Conservation (phyloP, 2,888 invertebrate genomes). For the Melinaea marsaeus region DNA sequence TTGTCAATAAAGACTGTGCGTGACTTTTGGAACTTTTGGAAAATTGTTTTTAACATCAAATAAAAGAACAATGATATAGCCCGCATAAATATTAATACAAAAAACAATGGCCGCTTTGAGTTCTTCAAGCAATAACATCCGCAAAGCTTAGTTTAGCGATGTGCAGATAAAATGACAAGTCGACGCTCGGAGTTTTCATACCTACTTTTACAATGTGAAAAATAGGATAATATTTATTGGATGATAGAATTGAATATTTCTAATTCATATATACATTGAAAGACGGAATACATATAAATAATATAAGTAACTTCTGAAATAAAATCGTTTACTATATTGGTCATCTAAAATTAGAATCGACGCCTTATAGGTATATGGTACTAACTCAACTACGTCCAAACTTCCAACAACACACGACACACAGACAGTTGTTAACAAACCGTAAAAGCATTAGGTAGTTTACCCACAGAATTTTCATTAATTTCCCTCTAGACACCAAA, state of each 20-base stretch:
- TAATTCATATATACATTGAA: no score
- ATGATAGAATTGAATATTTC: no score
- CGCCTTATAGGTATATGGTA: background rate
- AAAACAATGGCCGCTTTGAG: conserved; percentile 1
- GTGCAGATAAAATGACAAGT: no score
- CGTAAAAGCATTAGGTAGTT: conserved; percentile 22
- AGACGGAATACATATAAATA: no score
- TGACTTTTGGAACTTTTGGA: background rate
- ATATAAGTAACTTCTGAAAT: background rate
- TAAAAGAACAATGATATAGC: conserved; percentile 1
- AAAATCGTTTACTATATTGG: background rate
- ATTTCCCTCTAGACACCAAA: conserved; percentile 24
- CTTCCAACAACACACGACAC: conserved; percentile 16
- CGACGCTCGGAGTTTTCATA: no score
- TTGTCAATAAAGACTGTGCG: background rate
- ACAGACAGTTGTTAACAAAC: conserved; percentile 14
- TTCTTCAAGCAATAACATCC: conserved; percentile 2
- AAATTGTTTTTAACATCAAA: background rate
- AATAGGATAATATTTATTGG: no score
- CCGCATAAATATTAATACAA: conserved; percentile 1
- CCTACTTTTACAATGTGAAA: no score
- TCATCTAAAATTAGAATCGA: background rate
- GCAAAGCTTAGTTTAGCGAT: conserved; percentile 2
- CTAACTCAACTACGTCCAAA: conserved; percentile 5
- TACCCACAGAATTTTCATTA: conserved; percentile 24